Conservation (phyloP, 2,113 vertebrate species). For the Carlito syrichta region DNA sequence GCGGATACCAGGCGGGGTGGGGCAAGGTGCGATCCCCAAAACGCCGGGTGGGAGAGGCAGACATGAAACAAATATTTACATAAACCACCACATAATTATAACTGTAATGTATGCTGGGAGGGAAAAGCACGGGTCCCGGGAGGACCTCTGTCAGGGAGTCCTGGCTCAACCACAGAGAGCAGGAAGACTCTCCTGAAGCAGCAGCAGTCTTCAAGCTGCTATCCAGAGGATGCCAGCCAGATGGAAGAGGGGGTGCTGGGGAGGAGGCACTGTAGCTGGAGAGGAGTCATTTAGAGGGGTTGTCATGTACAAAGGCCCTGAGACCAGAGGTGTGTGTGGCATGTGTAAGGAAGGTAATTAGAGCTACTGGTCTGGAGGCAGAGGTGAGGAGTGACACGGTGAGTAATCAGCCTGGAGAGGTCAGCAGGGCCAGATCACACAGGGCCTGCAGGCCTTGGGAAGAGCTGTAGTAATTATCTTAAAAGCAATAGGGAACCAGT, state of each 20-base stretch:
- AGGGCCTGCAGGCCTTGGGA: not conserved
- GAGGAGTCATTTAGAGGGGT: not conserved
- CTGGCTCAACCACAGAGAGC: not conserved
- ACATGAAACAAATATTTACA: conserved; percentile 25
- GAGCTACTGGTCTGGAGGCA: not conserved
- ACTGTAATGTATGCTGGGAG: not conserved
- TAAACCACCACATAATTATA: not conserved
- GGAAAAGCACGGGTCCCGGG: not conserved
- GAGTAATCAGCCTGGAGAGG: not conserved
- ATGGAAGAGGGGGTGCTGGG: not conserved
- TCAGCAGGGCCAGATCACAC: not conserved
- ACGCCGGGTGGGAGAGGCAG: not conserved
- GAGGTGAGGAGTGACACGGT: not conserved
- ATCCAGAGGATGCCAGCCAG: not conserved
- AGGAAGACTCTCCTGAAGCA: not conserved
- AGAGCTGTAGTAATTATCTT: not conserved
- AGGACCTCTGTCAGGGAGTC: not conserved
- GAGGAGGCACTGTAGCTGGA: too few species aligned
- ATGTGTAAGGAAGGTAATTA: not conserved
- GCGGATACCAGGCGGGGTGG: not conserved
- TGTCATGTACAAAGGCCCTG: not conserved
- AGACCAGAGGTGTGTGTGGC: not conserved
- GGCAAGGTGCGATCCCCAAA: not conserved
- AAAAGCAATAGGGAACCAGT: not conserved
- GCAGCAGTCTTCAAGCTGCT: not conserved